Evolutionary conservation across 2,888 invertebrate species (phyloP), one percentile per base, ranked within the genome.

Genomic region (Amiota communis): DNA sequence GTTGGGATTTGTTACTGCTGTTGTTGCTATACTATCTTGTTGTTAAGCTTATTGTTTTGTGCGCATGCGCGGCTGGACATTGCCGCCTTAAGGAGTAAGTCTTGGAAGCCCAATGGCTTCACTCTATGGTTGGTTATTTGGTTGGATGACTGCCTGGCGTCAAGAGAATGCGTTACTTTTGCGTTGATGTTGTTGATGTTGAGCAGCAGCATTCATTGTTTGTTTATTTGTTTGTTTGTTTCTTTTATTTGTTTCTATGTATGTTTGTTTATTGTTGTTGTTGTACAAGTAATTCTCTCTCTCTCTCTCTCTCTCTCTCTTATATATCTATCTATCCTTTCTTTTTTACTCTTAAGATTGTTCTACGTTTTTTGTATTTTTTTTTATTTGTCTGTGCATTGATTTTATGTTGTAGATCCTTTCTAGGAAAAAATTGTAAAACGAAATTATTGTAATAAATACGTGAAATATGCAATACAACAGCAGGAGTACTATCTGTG

Each of bases 341-440:
- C 84, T 83, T 83, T 83, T 83, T 83, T 36, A 36, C 36, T 36
- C 36, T 36, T 36, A 36, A 36, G 15, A 36, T 47, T 64, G 64
- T 47, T 23, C 48, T 23, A 23, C 23, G 23, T 23, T 36, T 20
- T 59, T 48, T 23, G 12, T 46, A 13, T 63, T n/a, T 63, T 23
- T 36, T 36, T 36, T 36, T 36, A 13, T 36, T 36, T 59, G 36
- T 15, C 4, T 53, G 15, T 23, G 47, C 65, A 68, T 68, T 68
- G 67, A 68, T 68, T 68, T 68, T 68, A 23, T 68, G 53, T 68
- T 68, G 67, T 68, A 68, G 67, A 78, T 84, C 65, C 56, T 85
- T 83, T 79, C 85, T 85, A 82, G 85, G 85, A 85, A 83, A 85
- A 76, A 85, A 83, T 84, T 83, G 85, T 84, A 83, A 85, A 84